Conservation (phyloP, 2,113 vertebrate genomes). For the Rousettus leschenaultii region DNA sequence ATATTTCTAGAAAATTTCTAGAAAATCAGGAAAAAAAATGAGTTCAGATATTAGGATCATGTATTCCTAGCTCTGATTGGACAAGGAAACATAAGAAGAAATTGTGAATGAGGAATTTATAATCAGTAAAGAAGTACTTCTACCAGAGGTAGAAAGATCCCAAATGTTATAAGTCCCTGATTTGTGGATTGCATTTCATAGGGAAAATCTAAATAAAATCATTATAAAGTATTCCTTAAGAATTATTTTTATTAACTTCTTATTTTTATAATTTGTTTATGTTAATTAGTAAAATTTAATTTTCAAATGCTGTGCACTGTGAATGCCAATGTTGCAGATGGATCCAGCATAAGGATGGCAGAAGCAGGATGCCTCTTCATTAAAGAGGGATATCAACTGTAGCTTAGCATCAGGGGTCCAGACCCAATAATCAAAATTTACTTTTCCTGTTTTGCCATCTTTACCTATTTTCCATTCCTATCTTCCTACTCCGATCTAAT, state of each 20-base stretch:
- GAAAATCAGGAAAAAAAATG: not conserved
- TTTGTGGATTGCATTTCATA: not conserved
- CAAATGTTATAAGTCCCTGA: not conserved
- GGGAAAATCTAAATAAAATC: not conserved
- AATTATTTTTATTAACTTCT: not conserved
- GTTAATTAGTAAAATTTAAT: not conserved
- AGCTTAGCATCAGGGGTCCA: not conserved
- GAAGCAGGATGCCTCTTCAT: not conserved
- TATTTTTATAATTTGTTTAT: not conserved
- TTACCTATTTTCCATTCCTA: not conserved
- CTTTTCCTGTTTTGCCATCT: not conserved
- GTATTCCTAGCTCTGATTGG: not conserved
- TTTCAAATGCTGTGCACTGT: not conserved
- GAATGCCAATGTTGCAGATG: not conserved
- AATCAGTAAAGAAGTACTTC: not conserved
- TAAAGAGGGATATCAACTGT: not conserved
- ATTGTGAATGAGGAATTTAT: not conserved
- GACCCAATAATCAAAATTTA: not conserved
- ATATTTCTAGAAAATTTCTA: conserved; percentile 11
- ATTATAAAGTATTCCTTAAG: not conserved
- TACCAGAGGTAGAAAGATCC: not conserved
- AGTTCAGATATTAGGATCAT: not conserved
- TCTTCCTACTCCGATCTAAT: not conserved
- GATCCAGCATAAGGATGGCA: too few relatives aligned
- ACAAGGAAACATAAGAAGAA: not conserved